phyloP scores from a whole-genome alignment of 2,113 vertebrate genomes.

The Menidia beryllina region DNA sequence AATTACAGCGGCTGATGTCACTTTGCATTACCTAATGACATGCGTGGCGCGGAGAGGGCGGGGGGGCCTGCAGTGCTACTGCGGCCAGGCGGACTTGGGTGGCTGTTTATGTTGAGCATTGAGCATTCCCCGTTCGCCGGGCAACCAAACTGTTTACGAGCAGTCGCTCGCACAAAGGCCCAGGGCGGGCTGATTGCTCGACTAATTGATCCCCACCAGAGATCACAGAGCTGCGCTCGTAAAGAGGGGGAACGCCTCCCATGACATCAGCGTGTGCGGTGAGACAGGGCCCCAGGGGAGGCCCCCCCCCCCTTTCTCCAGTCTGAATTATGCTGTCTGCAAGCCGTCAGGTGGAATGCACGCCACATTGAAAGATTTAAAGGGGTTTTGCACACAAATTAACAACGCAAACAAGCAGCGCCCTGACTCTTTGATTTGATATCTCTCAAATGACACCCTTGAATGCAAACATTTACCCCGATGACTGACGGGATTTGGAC shows the following conservation, averaged over 20 bases:
- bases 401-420: not conserved
- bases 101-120: constrained; percentile 76
- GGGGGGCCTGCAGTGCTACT: constrained; percentile 34
- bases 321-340: constrained; percentile 36
- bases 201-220: constrained; percentile 83
- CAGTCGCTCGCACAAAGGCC: constrained; percentile 74
- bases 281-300: constrained; percentile 23
- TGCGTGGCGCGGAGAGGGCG: constrained; percentile 9
- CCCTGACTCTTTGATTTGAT: not conserved
- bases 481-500: not conserved
- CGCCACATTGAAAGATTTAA: not conserved
- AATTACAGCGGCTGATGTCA: constrained; percentile 60
- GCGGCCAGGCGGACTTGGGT: constrained; percentile 55
- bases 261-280: constrained; percentile 73
- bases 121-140: constrained; percentile 68
- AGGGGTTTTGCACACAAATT: too few species aligned
- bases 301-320: too few species aligned
- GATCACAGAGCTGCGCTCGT: constrained; percentile 76
- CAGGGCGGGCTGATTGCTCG: constrained; percentile 78
- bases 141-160: constrained; percentile 77
- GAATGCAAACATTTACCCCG: not conserved
- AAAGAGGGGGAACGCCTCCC: constrained; percentile 70
- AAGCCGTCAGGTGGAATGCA: constrained; percentile 20
- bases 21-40: constrained; percentile 52
- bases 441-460: not conserved